Percentiles rank a stretch among this genome's conserved stretches.
These are phyloP conservation scores for Papilio machaon DNA, from an alignment of 1,140 invertebrate species.

Conservation along the genomic window DNA sequence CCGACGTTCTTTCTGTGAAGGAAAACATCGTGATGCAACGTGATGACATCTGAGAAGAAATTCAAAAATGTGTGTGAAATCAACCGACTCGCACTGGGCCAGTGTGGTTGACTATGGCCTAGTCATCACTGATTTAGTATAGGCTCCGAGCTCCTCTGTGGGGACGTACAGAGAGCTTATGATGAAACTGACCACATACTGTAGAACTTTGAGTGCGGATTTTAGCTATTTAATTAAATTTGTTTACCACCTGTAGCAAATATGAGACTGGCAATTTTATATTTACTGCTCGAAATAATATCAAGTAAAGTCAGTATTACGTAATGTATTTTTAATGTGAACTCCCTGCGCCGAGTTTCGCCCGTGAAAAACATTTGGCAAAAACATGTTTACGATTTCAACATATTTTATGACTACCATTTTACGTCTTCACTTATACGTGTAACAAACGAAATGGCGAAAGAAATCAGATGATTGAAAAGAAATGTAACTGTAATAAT, in stretches of 20 bases:
- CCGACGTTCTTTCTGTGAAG: no score
- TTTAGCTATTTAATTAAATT: no score
- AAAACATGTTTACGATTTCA: background rate
- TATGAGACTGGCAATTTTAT: constrained; percentile 3
- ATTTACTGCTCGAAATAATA: background rate
- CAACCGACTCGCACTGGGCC: no score
- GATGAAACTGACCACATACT: no score
- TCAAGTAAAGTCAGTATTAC: background rate
- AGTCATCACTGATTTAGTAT: no score
- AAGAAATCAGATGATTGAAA: background rate
- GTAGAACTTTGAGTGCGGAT: no score
- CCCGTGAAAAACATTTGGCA: background rate
- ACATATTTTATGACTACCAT: background rate
- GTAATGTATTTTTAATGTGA: constrained; percentile 9
- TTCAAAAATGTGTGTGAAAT: no score
- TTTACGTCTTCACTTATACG: background rate
- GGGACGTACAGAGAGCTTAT: no score
- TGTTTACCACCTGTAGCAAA: background rate
- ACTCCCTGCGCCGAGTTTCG: background rate
- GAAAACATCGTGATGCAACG: no score
- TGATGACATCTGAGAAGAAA: no score
- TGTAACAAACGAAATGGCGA: background rate
- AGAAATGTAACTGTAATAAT: background rate
- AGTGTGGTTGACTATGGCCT: no score
- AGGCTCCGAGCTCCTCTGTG: no score